Evolutionary conservation across 1,140 invertebrate species (phyloP).

Genomic region (Eriocheir sinensis): DNA sequence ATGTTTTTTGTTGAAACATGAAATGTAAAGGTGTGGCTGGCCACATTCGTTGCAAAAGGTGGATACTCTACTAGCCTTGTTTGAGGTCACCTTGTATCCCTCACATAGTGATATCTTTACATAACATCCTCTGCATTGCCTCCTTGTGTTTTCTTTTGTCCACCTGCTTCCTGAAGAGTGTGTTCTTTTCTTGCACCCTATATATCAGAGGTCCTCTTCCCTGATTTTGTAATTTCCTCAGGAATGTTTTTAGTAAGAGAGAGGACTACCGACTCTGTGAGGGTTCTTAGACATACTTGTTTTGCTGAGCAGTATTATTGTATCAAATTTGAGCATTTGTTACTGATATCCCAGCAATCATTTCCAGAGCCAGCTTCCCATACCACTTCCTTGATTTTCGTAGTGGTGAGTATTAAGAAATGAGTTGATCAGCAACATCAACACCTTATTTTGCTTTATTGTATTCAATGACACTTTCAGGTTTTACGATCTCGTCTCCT

Average conservation of each 20-base stretch:
- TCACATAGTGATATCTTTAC: no score
- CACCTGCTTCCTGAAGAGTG: no score
- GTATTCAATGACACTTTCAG: constrained; percentile 52
- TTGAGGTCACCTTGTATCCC: no score
- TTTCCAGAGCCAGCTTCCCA: constrained; percentile 6
- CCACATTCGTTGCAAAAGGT: no score
- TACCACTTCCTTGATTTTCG: constrained; percentile 50
- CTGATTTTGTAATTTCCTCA: not conserved
- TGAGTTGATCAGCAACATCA: constrained; percentile 48
- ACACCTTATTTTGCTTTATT: constrained; percentile 58
- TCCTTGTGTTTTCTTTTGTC: no score
- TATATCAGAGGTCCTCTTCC: constrained; percentile 29
- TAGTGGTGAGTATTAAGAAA: constrained; percentile 38
- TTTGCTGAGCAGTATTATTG: not conserved
- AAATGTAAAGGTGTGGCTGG: no score
- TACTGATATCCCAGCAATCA: constrained; percentile 45
- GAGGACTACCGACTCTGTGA: constrained; percentile 34
- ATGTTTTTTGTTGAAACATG: no score
- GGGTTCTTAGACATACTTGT: not conserved
- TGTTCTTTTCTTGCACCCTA: no score
- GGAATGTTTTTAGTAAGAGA: constrained; percentile 39
- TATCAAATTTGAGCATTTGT: constrained; percentile 45
- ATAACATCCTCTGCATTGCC: no score
- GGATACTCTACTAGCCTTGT: no score
- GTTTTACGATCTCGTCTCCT: not conserved